Evolutionary conservation across 2,113 vertebrate genomes (phyloP).

Genomic region (Lipophrys pholis): DNA sequence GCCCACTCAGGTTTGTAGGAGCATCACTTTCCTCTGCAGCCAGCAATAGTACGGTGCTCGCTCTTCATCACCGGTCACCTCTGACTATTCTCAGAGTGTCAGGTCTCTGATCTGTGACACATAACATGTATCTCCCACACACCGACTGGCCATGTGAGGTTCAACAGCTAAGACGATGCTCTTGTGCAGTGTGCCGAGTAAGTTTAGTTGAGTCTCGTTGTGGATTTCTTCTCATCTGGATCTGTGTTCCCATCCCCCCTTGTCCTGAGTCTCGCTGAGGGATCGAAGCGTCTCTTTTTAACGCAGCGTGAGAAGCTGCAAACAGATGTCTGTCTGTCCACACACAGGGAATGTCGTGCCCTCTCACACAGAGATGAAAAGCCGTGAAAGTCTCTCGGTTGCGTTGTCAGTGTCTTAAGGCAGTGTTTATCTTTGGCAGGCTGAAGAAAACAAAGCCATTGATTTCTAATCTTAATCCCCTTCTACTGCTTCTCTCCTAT

Average conservation of each 20-base stretch:
- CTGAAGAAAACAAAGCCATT: slow-evolving; percentile 80
- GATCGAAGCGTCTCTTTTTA: slow-evolving; percentile 53
- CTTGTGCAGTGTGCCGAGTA: neutral
- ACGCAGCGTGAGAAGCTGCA: slow-evolving; percentile 52
- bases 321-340: slow-evolving; percentile 58
- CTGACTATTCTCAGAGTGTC: slow-evolving; percentile 56
- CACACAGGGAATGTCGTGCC: slow-evolving; percentile 35
- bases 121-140: slow-evolving; percentile 38
- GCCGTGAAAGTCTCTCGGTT: slow-evolving; percentile 38
- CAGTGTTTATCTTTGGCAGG: slow-evolving; percentile 75
- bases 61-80: slow-evolving; percentile 55
- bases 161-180: neutral
- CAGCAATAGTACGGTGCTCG: slow-evolving; percentile 18
- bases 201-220: slow-evolving; percentile 2
- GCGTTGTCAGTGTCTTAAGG: slow-evolving; percentile 75
- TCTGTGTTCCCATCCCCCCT: slow-evolving; percentile 35
- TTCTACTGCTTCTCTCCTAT: slow-evolving; percentile 73
- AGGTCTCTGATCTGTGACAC: slow-evolving; percentile 23
- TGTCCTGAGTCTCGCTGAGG: slow-evolving; percentile 4
- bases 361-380: slow-evolving; percentile 54
- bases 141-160: neutral
- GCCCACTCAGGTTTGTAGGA: slow-evolving; percentile 71
- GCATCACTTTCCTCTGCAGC: slow-evolving; percentile 58
- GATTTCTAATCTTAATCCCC: slow-evolving; percentile 84
- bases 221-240: slow-evolving; percentile 7